Conservation (phyloP, 2,888 invertebrate genomes). For the Athalia cordata region DNA sequence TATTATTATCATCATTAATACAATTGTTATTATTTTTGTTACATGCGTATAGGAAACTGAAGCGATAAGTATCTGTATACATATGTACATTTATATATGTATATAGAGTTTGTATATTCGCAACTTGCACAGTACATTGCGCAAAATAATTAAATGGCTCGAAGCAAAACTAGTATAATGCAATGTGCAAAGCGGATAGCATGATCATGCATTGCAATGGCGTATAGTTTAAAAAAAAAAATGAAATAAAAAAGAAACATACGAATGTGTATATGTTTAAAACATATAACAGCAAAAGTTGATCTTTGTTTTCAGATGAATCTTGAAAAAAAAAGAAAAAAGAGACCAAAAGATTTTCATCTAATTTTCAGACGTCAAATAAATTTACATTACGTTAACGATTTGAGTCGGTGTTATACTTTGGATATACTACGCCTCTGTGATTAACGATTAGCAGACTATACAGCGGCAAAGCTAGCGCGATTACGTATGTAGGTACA, state of each 20-base stretch:
- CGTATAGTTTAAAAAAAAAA: no score
- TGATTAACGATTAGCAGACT: constrained; percentile 42
- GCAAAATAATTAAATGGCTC: constrained; percentile 35
- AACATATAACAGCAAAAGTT: no score
- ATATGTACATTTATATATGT: no score
- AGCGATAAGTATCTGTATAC: constrained; percentile 37
- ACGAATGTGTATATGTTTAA: no score
- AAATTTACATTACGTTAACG: neutral
- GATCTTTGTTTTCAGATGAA: no score
- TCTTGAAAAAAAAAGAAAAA: no score
- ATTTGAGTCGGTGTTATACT: constrained; percentile 19
- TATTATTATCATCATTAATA: constrained; percentile 26
- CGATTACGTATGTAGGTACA: constrained; percentile 28
- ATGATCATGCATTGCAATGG: no score
- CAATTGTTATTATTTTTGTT: constrained; percentile 26
- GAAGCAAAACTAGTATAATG: neutral
- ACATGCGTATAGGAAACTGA: constrained; percentile 19
- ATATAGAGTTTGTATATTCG: no score
- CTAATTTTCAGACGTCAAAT: no score
- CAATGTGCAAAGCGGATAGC: no score
- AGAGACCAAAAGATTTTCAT: no score
- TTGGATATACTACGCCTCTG: constrained; percentile 25
- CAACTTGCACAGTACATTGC: constrained; percentile 15
- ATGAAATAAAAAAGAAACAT: no score
- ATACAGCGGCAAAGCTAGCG: neutral